Conservation (phyloP, 2,113 vertebrate species). For the Mugil cephalus region DNA sequence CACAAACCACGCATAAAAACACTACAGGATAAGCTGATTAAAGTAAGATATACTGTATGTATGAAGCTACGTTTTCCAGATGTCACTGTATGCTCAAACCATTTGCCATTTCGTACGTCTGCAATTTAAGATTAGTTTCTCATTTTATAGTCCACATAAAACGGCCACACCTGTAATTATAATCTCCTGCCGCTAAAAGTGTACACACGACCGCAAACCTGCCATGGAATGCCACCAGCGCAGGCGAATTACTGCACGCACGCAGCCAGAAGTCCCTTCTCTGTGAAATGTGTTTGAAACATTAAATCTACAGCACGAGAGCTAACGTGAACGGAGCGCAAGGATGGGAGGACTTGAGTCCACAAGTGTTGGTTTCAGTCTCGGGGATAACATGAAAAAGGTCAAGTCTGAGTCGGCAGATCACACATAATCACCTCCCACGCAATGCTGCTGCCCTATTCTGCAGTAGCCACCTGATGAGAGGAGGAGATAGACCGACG, state of each 20-base stretch:
- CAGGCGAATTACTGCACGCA: slow-evolving; percentile 47
- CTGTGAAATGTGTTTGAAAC: slow-evolving; percentile 47
- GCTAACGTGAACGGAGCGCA: slow-evolving; percentile 29
- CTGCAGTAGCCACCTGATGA: slow-evolving; percentile 81
- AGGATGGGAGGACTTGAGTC: slow-evolving; percentile 46
- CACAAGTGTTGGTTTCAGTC: slow-evolving; percentile 69
- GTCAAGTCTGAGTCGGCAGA: slow-evolving; percentile 85
- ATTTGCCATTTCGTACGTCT: slow-evolving; percentile 21
- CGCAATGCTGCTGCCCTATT: slow-evolving; percentile 62
- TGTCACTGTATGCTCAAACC: neutral
- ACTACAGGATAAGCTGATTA: neutral
- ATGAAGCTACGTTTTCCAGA: slow-evolving; percentile 7
- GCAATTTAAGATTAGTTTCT: slow-evolving; percentile 54
- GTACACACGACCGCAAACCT: slow-evolving; percentile 38
- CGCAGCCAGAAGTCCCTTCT: slow-evolving; percentile 38
- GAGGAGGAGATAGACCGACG: slow-evolving; percentile 64
- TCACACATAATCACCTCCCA: slow-evolving; percentile 85
- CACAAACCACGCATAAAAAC: slow-evolving; percentile 1
- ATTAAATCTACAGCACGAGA: slow-evolving; percentile 44
- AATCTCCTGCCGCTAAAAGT: slow-evolving; percentile 17
- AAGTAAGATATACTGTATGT: neutral
- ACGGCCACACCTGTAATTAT: slow-evolving; percentile 50
- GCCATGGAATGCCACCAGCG: slow-evolving; percentile 26
- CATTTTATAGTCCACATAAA: slow-evolving; percentile 40
- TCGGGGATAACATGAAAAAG: slow-evolving; percentile 79